phyloP scores from a whole-genome alignment of 1,140 invertebrate species.

The Metaphire vulgaris region DNA sequence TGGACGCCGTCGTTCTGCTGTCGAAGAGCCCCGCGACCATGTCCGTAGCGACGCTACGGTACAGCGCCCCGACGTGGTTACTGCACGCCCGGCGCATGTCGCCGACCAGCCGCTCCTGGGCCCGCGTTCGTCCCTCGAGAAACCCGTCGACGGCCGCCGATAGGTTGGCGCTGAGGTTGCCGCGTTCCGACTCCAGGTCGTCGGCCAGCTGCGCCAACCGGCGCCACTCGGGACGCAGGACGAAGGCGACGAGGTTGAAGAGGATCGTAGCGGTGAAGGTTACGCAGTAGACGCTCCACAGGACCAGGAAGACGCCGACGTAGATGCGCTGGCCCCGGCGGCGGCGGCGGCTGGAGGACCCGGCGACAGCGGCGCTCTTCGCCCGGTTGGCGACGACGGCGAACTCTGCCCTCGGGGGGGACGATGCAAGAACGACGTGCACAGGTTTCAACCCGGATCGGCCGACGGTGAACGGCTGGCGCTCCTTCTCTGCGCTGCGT shows the following conservation, averaged over 20 bases:
- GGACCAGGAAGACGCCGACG: not conserved
- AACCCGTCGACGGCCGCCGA: not conserved
- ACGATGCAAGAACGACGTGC: too few relatives aligned
- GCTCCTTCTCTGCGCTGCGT: not conserved
- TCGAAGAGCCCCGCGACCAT: slow-evolving; percentile 18
- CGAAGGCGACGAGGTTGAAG: not conserved
- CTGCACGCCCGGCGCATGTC: not conserved
- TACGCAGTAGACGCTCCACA: not conserved
- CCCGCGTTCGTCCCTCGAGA: not conserved
- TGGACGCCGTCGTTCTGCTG: slow-evolving; percentile 14
- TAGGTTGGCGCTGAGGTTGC: not conserved
- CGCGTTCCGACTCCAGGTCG: not conserved
- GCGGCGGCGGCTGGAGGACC: not conserved
- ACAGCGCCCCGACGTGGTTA: not conserved
- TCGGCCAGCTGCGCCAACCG: not conserved
- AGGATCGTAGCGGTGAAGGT: not conserved
- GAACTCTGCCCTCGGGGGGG: not conserved
- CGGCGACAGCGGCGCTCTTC: not conserved
- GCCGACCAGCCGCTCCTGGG: not conserved
- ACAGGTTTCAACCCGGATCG: too few relatives aligned
- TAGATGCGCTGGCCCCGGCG: too few relatives aligned
- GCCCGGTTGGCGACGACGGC: not conserved
- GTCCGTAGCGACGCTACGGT: slow-evolving; percentile 3
- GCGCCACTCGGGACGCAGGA: not conserved
- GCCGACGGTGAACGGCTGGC: not conserved